A percentile compares a stretch with the other conserved stretches of the same genome.
These are phyloP conservation scores for Betta splendens DNA, from an alignment of 2,797 vertebrate genomes.

Conservation along the genomic window DNA sequence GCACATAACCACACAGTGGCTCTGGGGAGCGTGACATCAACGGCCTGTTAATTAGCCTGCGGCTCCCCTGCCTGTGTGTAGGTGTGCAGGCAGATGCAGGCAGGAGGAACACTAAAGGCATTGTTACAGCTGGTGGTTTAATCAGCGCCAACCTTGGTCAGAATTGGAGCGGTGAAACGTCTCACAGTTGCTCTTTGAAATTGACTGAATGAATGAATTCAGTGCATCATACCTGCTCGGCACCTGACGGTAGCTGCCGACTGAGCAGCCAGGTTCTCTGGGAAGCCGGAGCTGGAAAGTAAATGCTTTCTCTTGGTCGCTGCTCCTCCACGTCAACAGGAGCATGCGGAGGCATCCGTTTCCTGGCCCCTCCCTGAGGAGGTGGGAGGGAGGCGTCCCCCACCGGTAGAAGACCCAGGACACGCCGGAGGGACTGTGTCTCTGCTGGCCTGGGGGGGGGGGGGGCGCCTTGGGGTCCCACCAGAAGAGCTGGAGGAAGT, in stretches of 20 bases:
- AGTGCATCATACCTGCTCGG: background rate
- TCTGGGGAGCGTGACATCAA: slow-evolving; percentile 57
- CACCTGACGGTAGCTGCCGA: background rate
- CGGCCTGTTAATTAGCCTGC: slow-evolving; percentile 70
- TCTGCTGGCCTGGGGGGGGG: no score
- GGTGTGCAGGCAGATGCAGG: slow-evolving; percentile 41
- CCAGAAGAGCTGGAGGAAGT: no score
- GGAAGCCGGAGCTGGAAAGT: background rate
- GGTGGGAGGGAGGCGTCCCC: no score
- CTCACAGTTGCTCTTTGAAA: background rate
- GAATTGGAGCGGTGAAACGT: background rate
- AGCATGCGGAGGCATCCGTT: no score
- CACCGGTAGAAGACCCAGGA: no score
- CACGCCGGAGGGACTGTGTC: no score
- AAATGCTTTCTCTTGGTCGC: no score
- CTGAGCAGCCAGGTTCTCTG: background rate
- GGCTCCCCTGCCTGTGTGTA: slow-evolving; percentile 58
- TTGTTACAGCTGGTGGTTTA: slow-evolving; percentile 35
- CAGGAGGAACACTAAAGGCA: slow-evolving; percentile 59
- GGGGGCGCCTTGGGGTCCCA: no score
- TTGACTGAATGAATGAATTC: no score
- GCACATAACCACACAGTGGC: slow-evolving; percentile 1
- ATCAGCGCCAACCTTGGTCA: slow-evolving; percentile 12
- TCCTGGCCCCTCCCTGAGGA: no score
- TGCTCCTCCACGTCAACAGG: no score